phyloP scores from a whole-genome alignment of 2,797 vertebrate species.

The Aselliscus stoliczkanus region DNA sequence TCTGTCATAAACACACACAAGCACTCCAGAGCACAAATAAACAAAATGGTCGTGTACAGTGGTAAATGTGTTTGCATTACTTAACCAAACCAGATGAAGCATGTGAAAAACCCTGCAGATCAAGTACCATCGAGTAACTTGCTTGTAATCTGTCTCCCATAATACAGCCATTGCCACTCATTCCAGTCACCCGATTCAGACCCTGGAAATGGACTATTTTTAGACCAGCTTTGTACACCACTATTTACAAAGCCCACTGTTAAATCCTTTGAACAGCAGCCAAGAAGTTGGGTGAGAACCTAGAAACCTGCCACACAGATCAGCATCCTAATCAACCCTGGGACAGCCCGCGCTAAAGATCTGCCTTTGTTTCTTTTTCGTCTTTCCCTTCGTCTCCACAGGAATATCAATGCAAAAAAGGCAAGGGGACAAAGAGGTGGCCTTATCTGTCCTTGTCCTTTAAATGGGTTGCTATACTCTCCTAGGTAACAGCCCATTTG shows the following conservation, averaged over 20 bases:
- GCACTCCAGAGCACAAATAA: slow-evolving; percentile 67
- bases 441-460: not conserved
- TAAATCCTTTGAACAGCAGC: slow-evolving; percentile 74
- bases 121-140: slow-evolving; percentile 39
- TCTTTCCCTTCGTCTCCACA: slow-evolving; percentile 27
- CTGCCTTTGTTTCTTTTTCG: slow-evolving; percentile 42
- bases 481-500: slow-evolving; percentile 26
- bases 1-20: slow-evolving; percentile 59
- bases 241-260: slow-evolving; percentile 65
- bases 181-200: slow-evolving; percentile 52
- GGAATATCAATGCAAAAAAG: slow-evolving; percentile 40
- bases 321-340: slow-evolving; percentile 60
- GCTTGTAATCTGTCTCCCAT: slow-evolving; percentile 46
- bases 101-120: slow-evolving; percentile 25
- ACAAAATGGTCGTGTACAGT: slow-evolving; percentile 44
- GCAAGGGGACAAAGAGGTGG: not conserved
- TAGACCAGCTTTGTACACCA: slow-evolving; percentile 66
- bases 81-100: slow-evolving; percentile 59
- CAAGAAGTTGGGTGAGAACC: slow-evolving; percentile 72
- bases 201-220: slow-evolving; percentile 66
- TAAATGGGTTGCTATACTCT: not conserved
- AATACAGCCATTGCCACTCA: slow-evolving; percentile 49
- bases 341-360: not conserved
- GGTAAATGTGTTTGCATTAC: slow-evolving; percentile 56
- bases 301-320: slow-evolving; percentile 63